Evolutionary conservation across 2,888 invertebrate species (phyloP), one percentile per base, ranked within the genome.

Genomic region (Drosophila prostipennis): DNA sequence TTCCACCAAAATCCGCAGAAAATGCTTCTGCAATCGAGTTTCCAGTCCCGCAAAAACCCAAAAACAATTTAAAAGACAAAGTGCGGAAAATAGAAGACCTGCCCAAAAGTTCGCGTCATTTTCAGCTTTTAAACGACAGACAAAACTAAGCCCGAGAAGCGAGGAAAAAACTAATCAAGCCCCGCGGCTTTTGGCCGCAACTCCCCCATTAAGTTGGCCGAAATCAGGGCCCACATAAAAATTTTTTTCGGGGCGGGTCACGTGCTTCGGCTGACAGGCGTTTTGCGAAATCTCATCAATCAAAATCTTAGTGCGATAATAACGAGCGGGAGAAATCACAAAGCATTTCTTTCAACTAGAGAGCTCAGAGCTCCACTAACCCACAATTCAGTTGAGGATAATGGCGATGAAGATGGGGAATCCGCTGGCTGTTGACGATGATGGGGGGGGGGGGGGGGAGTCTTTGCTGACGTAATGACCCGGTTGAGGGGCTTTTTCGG

Each of bases 221-320:
- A 65, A 79, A 69, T 69, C 51, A 58, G 45, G 58, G 58, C 45
- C 49, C 53, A 46, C 40, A 65, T 37, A 71, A 54, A 70, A 59
- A 43, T 53, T 16, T 46, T 32, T 13, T 54, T 37, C 13, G 51
- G 65, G 23, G 53, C 64, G 52, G 64, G 53, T 64, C 64, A 64
- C 64, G 64, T 64, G 68, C 64, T 45, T 19, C 14, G 43, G 32
- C 71, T 61, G 51, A 61, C 68, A 59, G 76, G 67, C 63, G 46
- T 46, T 45, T 52, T 64, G 58, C 61, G 71, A 81, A 87, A 72
- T 71, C 77, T 74, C 86, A 82, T 82, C 82, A 87, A 82, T 82
- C 82, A 82, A 82, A 82, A 82, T 77, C 74, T 82, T 79, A 73
- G 82, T 82, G 82, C 77, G 82, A 82, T 82, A 79, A 82, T 79